Conservation (phyloP, 2,888 invertebrate species). For the Artemia sp. region DNA sequence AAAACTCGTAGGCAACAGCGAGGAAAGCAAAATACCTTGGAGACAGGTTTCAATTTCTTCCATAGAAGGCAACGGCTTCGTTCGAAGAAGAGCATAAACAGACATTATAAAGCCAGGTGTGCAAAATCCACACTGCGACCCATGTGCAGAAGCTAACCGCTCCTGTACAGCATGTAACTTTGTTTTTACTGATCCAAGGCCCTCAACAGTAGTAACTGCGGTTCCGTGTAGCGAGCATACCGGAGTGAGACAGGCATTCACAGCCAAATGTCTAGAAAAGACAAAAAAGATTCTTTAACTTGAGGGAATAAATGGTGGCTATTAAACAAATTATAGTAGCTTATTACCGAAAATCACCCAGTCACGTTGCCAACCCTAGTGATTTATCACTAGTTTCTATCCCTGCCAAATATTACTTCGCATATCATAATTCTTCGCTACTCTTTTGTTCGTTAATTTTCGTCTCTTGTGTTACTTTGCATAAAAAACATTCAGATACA, state of each 20-base stretch:
- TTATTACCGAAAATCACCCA: no score
- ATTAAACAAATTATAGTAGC: no score
- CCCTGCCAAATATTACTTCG: no score
- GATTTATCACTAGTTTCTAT: no score
- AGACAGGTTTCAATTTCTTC: conserved; percentile 58
- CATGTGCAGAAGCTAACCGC: conserved; percentile 70
- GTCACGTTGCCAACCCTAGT: no score
- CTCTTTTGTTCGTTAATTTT: no score
- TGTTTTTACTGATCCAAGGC: conserved; percentile 63
- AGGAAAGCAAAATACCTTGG: conserved; percentile 44
- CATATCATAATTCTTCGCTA: no score
- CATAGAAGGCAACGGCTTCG: conserved; percentile 50
- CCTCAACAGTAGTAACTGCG: conserved; percentile 82
- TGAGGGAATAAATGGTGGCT: no score
- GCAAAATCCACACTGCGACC: conserved; percentile 88
- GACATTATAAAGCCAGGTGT: conserved; percentile 96
- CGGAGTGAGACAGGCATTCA: conserved; percentile 77
- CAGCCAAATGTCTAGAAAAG: conserved; percentile 52
- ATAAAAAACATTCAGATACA: no score
- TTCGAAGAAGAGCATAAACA: conserved; percentile 72
- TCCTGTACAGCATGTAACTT: conserved; percentile 34
- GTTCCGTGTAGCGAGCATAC: conserved; percentile 68
- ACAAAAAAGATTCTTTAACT: background rate
- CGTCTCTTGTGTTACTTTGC: no score
- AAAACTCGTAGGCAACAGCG: no score